A percentile compares a stretch with the other conserved stretches of the same genome.
These are phyloP conservation scores for Microplitis manilae DNA, from an alignment of 2,888 invertebrate species.

Conservation along the genomic window DNA sequence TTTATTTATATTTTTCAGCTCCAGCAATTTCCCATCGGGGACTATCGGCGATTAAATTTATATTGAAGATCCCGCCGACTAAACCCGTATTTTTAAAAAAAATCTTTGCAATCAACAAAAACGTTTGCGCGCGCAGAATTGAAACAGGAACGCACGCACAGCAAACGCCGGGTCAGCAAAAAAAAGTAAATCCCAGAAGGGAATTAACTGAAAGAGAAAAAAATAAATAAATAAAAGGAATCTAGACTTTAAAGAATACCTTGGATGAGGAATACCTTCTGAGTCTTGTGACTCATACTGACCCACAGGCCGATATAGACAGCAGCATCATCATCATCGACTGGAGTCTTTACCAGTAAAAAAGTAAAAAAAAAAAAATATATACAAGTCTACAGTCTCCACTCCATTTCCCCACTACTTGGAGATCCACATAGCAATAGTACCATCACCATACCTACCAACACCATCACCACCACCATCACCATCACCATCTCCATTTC, in stretches of 20 bases:
- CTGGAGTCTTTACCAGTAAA: too few species aligned
- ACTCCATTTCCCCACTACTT: conserved; percentile 2
- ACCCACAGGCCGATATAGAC: conserved; percentile 20
- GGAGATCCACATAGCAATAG: not conserved
- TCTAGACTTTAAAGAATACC: conserved; percentile 3
- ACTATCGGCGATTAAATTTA: not conserved
- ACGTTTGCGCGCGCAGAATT: not conserved
- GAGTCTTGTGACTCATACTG: conserved; percentile 11
- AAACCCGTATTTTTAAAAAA: not conserved
- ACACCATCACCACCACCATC: not conserved
- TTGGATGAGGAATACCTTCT: conserved; percentile 13
- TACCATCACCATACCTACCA: conserved; percentile 16
- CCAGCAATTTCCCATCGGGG: not conserved
- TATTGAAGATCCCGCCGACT: not conserved
- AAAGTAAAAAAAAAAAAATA: not conserved
- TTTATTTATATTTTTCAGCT: not conserved
- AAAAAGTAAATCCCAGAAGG: not conserved
- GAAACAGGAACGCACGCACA: not conserved
- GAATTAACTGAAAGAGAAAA: not conserved
- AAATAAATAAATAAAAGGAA: not conserved
- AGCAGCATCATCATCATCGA: conserved; percentile 8
- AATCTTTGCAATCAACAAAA: not conserved
- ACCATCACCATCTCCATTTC: conserved; percentile 7
- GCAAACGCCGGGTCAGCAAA: not conserved
- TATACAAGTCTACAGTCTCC: not conserved